These are phyloP conservation scores for Ricordea florida DNA, from an alignment of 92 coral and sea anemone genomes.

Conservation along the genomic window DNA sequence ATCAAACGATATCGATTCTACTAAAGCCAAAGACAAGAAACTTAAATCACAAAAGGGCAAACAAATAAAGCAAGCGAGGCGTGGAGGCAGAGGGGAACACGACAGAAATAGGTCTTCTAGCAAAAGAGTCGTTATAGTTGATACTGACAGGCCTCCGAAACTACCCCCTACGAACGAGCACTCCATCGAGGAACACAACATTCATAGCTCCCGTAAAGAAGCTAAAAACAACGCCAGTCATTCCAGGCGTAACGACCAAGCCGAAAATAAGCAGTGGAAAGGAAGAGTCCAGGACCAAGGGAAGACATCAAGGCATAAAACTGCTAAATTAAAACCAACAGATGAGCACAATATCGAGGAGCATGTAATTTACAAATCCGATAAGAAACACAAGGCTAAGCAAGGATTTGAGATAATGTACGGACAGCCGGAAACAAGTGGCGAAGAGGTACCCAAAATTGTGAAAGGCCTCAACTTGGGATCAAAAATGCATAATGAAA, in stretches of 20 bases:
- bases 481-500: background rate
- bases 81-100: too few relatives aligned
- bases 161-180: slow-evolving; percentile 37
- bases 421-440: slow-evolving; percentile 9
- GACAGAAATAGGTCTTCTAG: too few relatives aligned
- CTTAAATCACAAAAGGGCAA: background rate
- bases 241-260: background rate
- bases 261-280: background rate
- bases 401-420: slow-evolving; percentile 1
- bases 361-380: background rate
- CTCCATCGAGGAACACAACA: slow-evolving; percentile 21
- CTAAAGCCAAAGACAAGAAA: background rate
- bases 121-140: slow-evolving; percentile 34
- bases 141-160: slow-evolving; percentile 29
- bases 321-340: background rate
- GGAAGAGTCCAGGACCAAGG: background rate
- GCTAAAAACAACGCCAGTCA: background rate
- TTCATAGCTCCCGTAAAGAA: background rate
- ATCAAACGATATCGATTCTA: background rate
- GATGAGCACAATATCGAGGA: slow-evolving; percentile 15
- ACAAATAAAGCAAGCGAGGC: too few relatives aligned
- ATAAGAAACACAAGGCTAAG: background rate
- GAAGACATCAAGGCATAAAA: background rate
- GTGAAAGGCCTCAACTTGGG: background rate
- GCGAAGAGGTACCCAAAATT: background rate